Evolutionary conservation across 2,888 invertebrate species (phyloP).

Genomic region (Aradus depressus): DNA sequence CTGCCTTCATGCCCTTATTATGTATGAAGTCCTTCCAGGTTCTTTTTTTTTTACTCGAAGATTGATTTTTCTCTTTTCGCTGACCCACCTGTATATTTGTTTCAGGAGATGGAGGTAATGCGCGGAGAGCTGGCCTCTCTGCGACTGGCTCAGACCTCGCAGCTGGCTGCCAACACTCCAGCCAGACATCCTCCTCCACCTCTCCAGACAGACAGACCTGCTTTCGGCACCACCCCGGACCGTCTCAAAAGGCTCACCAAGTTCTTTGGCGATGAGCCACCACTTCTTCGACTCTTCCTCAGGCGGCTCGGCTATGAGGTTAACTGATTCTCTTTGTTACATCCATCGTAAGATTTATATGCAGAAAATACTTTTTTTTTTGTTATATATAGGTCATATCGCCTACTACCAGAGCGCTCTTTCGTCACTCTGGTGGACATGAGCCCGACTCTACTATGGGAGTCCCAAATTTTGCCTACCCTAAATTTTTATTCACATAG

Average conservation of each 20-base stretch:
- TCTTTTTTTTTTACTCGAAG: no score
- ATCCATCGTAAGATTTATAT: neutral
- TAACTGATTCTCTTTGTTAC: no score
- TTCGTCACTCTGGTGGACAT: no score
- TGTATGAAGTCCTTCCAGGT: no score
- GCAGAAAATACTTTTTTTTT: neutral
- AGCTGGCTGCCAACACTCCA: conserved; percentile 33
- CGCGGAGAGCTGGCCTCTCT: conserved; percentile 69
- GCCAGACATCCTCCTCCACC: conserved; percentile 36
- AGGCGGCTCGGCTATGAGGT: conserved; percentile 88
- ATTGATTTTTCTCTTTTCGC: no score
- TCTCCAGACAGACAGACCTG: conserved; percentile 34
- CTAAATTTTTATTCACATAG: no score
- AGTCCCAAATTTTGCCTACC: no score
- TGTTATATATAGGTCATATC: neutral
- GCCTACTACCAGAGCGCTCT: no score
- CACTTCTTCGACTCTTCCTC: conserved; percentile 70
- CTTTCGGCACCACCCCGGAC: conserved; percentile 69
- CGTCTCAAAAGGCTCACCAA: conserved; percentile 79
- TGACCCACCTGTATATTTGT: no score
- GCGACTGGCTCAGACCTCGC: conserved; percentile 51
- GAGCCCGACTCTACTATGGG: no score
- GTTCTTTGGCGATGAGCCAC: conserved; percentile 90
- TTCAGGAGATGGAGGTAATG: conserved; percentile 76
- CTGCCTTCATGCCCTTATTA: no score